Conservation (phyloP, 2,113 vertebrate species). For the Nothoprocta perdicaria region DNA sequence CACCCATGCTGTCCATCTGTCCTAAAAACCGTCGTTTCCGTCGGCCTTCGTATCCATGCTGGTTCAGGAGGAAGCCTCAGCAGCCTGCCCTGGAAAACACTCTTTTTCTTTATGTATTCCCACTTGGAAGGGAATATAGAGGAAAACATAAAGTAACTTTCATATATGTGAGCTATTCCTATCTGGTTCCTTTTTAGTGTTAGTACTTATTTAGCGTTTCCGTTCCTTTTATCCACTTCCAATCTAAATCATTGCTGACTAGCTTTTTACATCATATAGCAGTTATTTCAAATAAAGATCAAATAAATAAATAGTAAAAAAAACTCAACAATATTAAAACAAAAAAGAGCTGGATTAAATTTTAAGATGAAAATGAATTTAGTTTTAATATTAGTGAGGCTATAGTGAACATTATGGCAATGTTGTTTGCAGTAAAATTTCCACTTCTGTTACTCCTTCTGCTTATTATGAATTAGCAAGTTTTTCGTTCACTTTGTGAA, state of each 20-base stretch:
- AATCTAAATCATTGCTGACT: neutral
- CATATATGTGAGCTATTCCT: neutral
- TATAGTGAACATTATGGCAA: neutral
- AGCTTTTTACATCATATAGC: neutral
- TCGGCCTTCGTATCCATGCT: neutral
- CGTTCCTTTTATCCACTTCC: neutral
- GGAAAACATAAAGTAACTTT: neutral
- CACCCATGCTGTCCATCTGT: neutral
- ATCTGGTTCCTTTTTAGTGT: neutral
- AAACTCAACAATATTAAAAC: no score
- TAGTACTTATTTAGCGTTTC: neutral
- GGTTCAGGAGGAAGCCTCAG: neutral
- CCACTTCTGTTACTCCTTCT: conserved; percentile 56
- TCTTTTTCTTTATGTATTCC: neutral
- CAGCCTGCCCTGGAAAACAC: neutral
- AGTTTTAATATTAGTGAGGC: neutral
- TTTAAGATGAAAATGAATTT: neutral
- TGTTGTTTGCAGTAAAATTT: conserved; percentile 50
- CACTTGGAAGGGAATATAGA: neutral
- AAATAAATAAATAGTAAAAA: no score
- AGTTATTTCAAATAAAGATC: neutral
- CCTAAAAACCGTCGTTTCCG: neutral
- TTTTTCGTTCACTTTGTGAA: conserved; percentile 71
- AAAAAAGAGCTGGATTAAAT: neutral
- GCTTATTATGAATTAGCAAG: conserved; percentile 72